Base-by-base conservation (phyloP, 2,797 vertebrate genomes). In the Agapornis canus region DNA sequence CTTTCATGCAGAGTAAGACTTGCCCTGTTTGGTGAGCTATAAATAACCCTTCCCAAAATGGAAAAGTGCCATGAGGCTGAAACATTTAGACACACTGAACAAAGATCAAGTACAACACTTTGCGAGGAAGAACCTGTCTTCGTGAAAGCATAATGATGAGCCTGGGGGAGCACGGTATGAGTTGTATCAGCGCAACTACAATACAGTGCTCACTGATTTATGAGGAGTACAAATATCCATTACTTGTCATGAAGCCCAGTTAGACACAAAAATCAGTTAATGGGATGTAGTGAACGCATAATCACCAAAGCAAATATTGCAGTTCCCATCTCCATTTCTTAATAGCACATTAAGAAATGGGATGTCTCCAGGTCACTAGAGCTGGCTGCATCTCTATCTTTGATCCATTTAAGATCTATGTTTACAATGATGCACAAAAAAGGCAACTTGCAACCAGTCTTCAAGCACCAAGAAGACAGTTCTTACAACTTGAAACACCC, bases 401-500 rank as follows among this genome's bases (percentile, higher is more conserved):
- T 87, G 32, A 57, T 49, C 82, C 63, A 85, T 86, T 95, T 35
- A 20, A 70, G 64, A 76, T 63, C 78, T 32, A 15, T 87, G 64
- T 95, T 92, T 89, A 89, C 54, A 71, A 56, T 17, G 42, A 52
- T 91, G 88, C 94, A 60, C 77, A 89, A 76, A 91, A 85, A 92
- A 61, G 51, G 60, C 49, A 42, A 78, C 71, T 94, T 96, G 64
- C 82, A 94, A 89, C 57, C 81, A 83, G 72, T 49, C 64, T 87
- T 95, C 80, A 84, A 94, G 77, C 69, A 77, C 37, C 77, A 89
- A 88, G 66, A 66, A 86, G 54, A 77, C 63, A 80, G 22, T 65
- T 52, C 70, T 25, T 82, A 70, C 39, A 71, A 11, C 35, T 82
- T 71, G 42, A 86, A 89, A 91, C 29, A 73, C 32, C 26, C 68